These are phyloP conservation scores for Pseudolaguvia tuberculata DNA, from an alignment of 2,113 vertebrate genomes.

Conservation along the genomic window DNA sequence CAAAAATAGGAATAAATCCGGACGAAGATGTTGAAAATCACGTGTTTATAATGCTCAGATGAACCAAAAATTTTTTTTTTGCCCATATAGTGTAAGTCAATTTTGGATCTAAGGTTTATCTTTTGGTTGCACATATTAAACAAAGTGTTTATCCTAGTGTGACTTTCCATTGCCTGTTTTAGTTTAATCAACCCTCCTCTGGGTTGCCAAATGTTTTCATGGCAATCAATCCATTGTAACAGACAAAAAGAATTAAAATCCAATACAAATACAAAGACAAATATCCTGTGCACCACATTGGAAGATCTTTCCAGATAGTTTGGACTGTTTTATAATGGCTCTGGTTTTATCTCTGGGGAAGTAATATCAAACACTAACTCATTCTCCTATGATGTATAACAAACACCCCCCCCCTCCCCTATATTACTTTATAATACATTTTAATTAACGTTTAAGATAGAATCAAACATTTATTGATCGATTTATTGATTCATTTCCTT, in stretches of 20 bases:
- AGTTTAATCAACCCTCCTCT: background rate
- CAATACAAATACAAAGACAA: slow-evolving; percentile 10
- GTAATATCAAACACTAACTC: background rate
- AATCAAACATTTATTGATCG: too few relatives aligned
- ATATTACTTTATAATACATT: too few relatives aligned
- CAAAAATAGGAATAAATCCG: too few relatives aligned
- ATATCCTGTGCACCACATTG: background rate
- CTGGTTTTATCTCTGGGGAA: slow-evolving; percentile 1
- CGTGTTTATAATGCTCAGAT: too few relatives aligned
- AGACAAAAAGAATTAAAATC: background rate
- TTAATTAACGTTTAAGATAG: background rate
- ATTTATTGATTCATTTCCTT: background rate
- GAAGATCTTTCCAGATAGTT: background rate
- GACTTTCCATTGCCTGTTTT: background rate
- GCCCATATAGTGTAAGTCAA: too few relatives aligned
- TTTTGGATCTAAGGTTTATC: too few relatives aligned
- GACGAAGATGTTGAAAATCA: too few relatives aligned
- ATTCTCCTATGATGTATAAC: background rate
- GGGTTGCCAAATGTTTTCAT: slow-evolving; percentile 12
- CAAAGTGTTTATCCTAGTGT: background rate
- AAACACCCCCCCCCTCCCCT: too few relatives aligned
- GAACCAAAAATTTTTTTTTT: too few relatives aligned
- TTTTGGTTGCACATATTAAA: background rate
- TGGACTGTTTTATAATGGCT: slow-evolving; percentile 9
- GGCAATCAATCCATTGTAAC: slow-evolving; percentile 12